Evolutionary conservation across 2,797 vertebrate species (phyloP).

Genomic region (Liparis tanakae): DNA sequence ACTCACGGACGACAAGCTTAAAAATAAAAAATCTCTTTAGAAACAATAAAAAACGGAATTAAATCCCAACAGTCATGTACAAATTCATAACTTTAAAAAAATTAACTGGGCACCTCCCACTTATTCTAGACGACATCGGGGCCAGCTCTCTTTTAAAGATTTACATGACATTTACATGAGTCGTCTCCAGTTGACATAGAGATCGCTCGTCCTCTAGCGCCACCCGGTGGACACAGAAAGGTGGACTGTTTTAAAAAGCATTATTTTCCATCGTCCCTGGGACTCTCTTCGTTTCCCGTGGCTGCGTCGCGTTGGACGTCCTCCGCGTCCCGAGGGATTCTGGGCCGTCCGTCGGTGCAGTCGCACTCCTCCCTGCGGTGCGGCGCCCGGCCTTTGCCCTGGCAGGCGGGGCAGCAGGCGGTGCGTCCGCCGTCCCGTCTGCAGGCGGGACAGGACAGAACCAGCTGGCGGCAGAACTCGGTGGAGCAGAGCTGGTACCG

Average conservation of each 20-base stretch:
- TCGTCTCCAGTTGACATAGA: no score
- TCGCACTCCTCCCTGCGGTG: slow-evolving; percentile 91
- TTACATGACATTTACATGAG: no score
- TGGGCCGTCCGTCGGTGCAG: slow-evolving; percentile 88
- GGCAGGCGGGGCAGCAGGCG: slow-evolving; percentile 91
- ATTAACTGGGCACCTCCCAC: background rate
- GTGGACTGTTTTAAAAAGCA: no score
- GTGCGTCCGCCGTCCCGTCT: slow-evolving; percentile 82
- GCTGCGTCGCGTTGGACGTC: background rate
- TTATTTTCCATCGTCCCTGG: no score
- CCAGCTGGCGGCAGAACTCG: slow-evolving; percentile 90
- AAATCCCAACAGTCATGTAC: background rate
- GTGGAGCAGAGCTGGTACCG: slow-evolving; percentile 92
- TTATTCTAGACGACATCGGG: background rate
- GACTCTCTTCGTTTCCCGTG: background rate
- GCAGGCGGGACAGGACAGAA: slow-evolving; percentile 89
- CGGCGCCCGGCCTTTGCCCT: slow-evolving; percentile 80
- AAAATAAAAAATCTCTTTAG: background rate
- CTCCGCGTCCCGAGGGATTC: slow-evolving; percentile 85
- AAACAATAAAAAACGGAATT: background rate
- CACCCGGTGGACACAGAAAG: no score
- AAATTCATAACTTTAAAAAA: slow-evolving; percentile 2
- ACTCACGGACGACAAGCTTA: background rate
- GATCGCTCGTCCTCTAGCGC: no score
- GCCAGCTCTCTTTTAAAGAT: no score